A percentile compares a stretch with the other conserved stretches of the same genome.
phyloP scores from a whole-genome alignment of 92 coral and sea anemone genomes.

The Porites cylindrica region DNA sequence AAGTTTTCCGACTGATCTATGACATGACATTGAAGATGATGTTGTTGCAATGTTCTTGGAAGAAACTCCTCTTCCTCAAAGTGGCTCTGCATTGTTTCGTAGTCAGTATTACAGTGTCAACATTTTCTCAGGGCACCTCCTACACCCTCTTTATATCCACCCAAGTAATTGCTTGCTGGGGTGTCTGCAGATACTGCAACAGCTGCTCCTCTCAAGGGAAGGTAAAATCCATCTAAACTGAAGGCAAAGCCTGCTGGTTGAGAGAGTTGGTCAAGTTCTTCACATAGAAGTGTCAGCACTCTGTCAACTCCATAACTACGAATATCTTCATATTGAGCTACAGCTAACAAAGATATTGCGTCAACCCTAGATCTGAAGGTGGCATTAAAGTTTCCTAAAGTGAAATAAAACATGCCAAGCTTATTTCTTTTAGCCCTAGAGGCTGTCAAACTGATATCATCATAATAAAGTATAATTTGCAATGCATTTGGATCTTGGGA shows the following conservation, averaged over 20 bases:
- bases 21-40: constrained; percentile 41
- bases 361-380: constrained; percentile 46
- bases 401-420: constrained; percentile 58
- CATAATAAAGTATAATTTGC: constrained; percentile 51
- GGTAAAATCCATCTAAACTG: constrained; percentile 14
- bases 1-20: constrained; percentile 40
- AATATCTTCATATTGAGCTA: constrained; percentile 51
- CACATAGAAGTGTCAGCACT: constrained; percentile 31
- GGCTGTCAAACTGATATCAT: constrained; percentile 49
- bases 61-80: constrained; percentile 64
- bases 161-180: constrained; percentile 39
- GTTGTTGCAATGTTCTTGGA: constrained; percentile 44
- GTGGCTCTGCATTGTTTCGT: constrained; percentile 57
- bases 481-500: constrained; percentile 48
- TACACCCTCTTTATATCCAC: constrained; percentile 56
- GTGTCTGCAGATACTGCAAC: constrained; percentile 58
- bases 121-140: constrained; percentile 70
- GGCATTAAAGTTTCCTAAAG: constrained; percentile 44
- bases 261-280: constrained; percentile 34
- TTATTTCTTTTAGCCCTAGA: constrained; percentile 30
- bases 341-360: constrained; percentile 44
- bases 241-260: constrained; percentile 35
- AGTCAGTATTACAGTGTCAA: constrained; percentile 56
- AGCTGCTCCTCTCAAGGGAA: constrained; percentile 37
- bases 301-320: constrained; percentile 44